phyloP scores from a whole-genome alignment of 2,888 invertebrate genomes.

The Xanthostigma xanthostigma region DNA sequence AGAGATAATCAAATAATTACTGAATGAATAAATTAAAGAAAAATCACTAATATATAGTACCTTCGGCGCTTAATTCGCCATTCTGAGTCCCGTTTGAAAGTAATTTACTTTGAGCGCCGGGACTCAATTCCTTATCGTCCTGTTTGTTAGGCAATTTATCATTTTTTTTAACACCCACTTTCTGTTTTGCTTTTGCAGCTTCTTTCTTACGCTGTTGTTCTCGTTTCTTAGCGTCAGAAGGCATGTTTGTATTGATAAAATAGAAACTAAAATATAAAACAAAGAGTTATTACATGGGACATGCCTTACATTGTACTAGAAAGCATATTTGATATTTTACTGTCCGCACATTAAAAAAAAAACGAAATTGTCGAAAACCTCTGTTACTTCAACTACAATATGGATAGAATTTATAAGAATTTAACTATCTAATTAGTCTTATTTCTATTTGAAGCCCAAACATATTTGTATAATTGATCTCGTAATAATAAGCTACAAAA shows the following conservation, averaged over 20 bases:
- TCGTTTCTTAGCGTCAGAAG: slow-evolving; percentile 97
- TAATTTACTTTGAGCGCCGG: slow-evolving; percentile 21
- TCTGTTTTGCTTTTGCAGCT: slow-evolving; percentile 59
- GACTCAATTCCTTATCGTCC: slow-evolving; percentile 39
- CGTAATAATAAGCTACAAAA: too few relatives aligned
- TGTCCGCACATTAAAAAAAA: too few relatives aligned
- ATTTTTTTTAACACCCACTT: slow-evolving; percentile 27
- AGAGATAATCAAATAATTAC: not conserved
- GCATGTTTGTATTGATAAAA: slow-evolving; percentile 46
- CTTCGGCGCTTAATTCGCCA: slow-evolving; percentile 57
- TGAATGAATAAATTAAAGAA: slow-evolving; percentile 2
- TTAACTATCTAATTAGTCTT: too few relatives aligned
- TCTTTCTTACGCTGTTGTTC: slow-evolving; percentile 96
- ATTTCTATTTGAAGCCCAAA: too few relatives aligned
- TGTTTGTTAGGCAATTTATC: slow-evolving; percentile 30
- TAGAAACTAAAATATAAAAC: too few relatives aligned
- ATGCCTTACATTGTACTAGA: too few relatives aligned
- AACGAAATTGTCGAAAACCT: too few relatives aligned
- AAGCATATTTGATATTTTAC: too few relatives aligned
- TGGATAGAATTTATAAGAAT: too few relatives aligned
- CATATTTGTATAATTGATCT: too few relatives aligned
- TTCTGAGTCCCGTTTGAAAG: slow-evolving; percentile 28
- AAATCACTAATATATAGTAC: slow-evolving; percentile 25
- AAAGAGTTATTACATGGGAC: too few relatives aligned
- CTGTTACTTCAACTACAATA: too few relatives aligned